Conservation (phyloP, 2,888 invertebrate species). For the Pyrrhia umbra region DNA sequence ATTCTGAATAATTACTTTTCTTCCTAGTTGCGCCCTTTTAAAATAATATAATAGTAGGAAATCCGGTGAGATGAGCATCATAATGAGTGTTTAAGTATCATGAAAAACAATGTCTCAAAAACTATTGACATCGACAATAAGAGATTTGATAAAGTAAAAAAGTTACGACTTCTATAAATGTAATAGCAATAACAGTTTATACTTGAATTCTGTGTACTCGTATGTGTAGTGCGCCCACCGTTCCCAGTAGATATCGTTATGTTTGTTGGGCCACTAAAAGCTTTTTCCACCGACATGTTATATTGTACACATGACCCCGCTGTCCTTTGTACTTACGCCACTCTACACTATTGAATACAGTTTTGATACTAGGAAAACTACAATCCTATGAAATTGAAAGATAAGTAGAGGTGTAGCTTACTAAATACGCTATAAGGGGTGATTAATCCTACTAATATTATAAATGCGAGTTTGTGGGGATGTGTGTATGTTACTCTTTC, state of each 20-base stretch:
- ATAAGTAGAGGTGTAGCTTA: background rate
- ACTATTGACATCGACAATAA: too few relatives aligned
- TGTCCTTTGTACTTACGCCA: slow-evolving; percentile 7
- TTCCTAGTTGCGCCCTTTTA: too few relatives aligned
- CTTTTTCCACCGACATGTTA: slow-evolving; percentile 84
- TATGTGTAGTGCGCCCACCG: slow-evolving; percentile 65
- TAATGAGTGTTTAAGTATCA: too few relatives aligned
- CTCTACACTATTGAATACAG: slow-evolving; percentile 12
- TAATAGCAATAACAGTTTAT: slow-evolving; percentile 37
- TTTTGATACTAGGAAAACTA: background rate
- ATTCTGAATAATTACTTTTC: too few relatives aligned
- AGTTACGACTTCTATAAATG: background rate
- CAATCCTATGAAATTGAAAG: background rate
- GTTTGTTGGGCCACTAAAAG: slow-evolving; percentile 75
- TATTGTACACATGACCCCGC: slow-evolving; percentile 71
- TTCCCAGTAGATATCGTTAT: slow-evolving; percentile 78
- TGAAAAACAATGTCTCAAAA: too few relatives aligned
- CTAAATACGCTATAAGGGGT: too few relatives aligned
- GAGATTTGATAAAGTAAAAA: background rate
- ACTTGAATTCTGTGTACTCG: slow-evolving; percentile 30
- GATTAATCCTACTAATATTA: too few relatives aligned
- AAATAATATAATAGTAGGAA: too few relatives aligned
- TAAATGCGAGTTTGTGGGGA: too few relatives aligned
- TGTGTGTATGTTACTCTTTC: too few relatives aligned
- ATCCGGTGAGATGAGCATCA: too few relatives aligned